A percentile compares a stretch with the other conserved stretches of the same genome.
Conservation (phyloP, 2,113 vertebrate genomes). For the Larimichthys crocea region DNA sequence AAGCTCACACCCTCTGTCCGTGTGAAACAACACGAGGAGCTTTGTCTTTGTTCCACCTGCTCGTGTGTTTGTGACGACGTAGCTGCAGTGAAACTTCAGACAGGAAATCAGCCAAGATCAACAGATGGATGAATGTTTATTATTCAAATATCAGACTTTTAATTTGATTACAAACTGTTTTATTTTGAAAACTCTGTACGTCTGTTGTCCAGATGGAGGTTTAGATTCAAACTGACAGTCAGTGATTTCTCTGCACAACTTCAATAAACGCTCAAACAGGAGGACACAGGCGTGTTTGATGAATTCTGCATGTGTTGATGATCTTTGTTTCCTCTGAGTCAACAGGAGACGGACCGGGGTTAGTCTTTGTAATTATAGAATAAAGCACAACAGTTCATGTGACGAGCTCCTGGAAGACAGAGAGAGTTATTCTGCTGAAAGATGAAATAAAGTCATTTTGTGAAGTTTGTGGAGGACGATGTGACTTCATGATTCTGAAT, state of each 20-base stretch:
- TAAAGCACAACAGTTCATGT: too few species aligned
- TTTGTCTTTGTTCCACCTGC: too few species aligned
- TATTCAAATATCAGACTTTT: not conserved
- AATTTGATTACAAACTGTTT: not conserved
- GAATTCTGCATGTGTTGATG: not conserved
- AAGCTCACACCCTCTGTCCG: not conserved
- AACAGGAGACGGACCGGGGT: too few species aligned
- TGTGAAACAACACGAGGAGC: not conserved
- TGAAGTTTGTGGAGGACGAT: not conserved
- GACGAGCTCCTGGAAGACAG: too few species aligned
- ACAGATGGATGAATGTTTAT: not conserved
- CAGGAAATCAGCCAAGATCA: not conserved
- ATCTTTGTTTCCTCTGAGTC: too few species aligned
- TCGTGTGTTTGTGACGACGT: conserved; percentile 2
- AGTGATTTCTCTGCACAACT: not conserved
- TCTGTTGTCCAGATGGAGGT: not conserved
- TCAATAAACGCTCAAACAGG: not conserved
- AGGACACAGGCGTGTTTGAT: not conserved
- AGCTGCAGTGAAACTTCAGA: not conserved
- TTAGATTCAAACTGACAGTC: not conserved
- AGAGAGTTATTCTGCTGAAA: not conserved
- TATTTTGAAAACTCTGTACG: not conserved
- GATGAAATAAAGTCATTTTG: not conserved
- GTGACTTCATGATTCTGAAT: not conserved
- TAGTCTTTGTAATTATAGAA: too few species aligned